Conservation (phyloP, 2,113 vertebrate species). For the Phainopepla nitens region DNA sequence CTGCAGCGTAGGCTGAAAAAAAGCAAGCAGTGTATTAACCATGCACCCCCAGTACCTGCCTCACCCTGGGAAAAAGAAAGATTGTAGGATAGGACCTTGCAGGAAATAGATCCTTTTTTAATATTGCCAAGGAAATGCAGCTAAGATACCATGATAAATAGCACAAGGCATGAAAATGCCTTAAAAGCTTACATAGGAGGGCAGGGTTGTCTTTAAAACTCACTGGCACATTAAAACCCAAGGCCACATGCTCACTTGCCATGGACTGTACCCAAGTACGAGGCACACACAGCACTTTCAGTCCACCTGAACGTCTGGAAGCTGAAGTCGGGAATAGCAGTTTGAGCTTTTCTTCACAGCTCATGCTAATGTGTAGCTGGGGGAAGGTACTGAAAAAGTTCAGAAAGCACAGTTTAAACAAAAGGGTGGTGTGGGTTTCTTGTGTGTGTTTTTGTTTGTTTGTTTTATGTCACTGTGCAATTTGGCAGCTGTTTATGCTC, state of each 20-base stretch:
- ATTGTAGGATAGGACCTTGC: not conserved
- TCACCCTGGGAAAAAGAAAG: no score
- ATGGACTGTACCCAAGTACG: not conserved
- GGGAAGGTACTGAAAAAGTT: not conserved
- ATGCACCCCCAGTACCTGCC: rapidly evolving
- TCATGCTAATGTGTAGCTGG: not conserved
- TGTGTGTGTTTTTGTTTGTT: not conserved
- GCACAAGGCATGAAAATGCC: not conserved
- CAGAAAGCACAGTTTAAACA: not conserved
- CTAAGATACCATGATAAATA: not conserved
- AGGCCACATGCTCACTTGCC: rapidly evolving
- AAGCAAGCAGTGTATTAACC: not conserved
- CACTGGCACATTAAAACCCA: not conserved
- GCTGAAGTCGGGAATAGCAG: not conserved
- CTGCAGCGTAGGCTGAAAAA: not conserved
- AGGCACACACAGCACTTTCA: not conserved
- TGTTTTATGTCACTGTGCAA: not conserved
- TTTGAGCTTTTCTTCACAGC: not conserved
- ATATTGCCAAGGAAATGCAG: not conserved
- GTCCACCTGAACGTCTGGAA: not conserved
- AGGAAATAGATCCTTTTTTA: not conserved
- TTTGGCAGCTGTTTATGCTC: not conserved
- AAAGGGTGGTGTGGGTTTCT: not conserved
- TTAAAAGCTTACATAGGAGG: not conserved
- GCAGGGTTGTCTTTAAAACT: not conserved